Conservation (phyloP, 2,113 vertebrate genomes). For the Dasyprocta punctata region DNA sequence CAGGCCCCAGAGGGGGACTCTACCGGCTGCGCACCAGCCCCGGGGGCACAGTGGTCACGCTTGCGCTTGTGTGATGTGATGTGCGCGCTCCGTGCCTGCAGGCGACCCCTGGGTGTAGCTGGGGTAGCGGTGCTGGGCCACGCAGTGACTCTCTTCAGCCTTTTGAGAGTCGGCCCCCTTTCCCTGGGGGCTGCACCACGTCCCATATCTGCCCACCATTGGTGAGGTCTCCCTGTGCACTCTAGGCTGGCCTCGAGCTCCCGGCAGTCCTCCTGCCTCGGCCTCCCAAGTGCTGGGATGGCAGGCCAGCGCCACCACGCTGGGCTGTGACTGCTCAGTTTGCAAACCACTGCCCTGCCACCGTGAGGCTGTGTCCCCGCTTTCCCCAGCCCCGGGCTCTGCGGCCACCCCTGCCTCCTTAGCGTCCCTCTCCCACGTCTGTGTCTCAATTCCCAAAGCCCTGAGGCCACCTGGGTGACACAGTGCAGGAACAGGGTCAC, state of each 20-base stretch:
- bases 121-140: background rate
- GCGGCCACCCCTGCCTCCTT: background rate
- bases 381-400: background rate
- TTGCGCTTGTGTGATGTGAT: background rate
- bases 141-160: background rate
- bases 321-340: background rate
- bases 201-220: background rate
- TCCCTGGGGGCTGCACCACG: background rate
- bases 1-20: background rate
- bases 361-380: background rate
- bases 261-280: background rate
- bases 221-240: background rate
- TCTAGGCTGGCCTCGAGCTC: background rate
- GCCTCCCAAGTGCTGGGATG: background rate
- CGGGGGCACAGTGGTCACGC: background rate
- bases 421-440: background rate
- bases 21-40: background rate
- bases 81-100: background rate
- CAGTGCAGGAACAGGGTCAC: background rate
- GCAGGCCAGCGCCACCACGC: background rate
- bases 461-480: background rate
- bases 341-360: background rate
- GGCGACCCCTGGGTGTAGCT: background rate
- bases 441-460: background rate
- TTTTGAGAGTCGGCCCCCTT: background rate